Percentiles rank a stretch among this genome's conserved stretches.
Evolutionary conservation across 2,113 vertebrate genomes (phyloP).

Genomic region (Capricornis sumatraensis): DNA sequence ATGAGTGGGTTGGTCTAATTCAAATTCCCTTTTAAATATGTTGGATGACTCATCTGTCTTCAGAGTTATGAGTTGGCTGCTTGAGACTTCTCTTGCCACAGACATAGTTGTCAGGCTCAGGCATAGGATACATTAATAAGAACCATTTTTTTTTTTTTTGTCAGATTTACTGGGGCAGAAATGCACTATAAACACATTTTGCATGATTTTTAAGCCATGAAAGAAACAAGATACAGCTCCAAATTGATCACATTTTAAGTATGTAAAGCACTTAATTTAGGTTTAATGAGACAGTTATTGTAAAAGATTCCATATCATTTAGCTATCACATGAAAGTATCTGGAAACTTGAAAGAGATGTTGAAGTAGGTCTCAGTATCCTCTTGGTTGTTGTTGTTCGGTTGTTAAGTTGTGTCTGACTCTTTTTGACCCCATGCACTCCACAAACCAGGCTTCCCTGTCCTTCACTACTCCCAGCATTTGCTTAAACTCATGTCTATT

Average conservation of each 20-base stretch:
- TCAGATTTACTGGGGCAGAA: constrained; percentile 47
- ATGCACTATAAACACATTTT: constrained; percentile 48
- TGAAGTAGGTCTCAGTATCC: background rate
- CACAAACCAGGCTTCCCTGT: background rate
- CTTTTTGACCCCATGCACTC: background rate
- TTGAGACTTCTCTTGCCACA: background rate
- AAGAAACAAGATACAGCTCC: constrained; percentile 31
- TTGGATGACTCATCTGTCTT: constrained; percentile 32
- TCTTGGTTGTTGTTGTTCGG: background rate
- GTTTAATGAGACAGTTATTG: constrained; percentile 61
- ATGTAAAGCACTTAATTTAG: constrained; percentile 70
- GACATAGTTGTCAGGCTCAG: background rate
- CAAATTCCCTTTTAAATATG: constrained; percentile 36
- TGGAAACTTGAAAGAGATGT: constrained; percentile 35
- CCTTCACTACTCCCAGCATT: background rate
- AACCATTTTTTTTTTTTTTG: background rate
- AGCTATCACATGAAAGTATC: constrained; percentile 14
- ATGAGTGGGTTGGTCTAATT: constrained; percentile 13
- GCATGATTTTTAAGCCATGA: constrained; percentile 43
- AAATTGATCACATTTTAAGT: constrained; percentile 60
- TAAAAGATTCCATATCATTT: constrained; percentile 44
- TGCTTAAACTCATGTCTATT: background rate
- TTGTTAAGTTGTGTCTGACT: background rate
- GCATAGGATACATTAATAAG: constrained; percentile 51
- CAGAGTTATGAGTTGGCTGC: constrained; percentile 40